Percentiles rank a stretch among this genome's conserved stretches.
Evolutionary conservation across 2,888 invertebrate species (phyloP).

Genomic region (Harpalus rubripes): DNA sequence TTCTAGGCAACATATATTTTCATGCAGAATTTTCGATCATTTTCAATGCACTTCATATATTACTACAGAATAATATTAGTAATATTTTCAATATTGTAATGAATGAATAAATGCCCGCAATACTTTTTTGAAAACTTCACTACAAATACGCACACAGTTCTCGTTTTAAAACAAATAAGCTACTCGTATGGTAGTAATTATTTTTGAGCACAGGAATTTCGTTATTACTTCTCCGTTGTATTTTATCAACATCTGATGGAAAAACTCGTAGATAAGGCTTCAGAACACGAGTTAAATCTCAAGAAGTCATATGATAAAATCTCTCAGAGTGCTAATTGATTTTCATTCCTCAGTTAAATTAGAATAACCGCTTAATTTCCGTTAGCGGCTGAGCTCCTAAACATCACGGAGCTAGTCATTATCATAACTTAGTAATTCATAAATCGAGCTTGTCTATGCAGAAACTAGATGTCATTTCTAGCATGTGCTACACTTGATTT

Average conservation of each 20-base stretch:
- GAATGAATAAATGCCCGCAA: too few relatives aligned
- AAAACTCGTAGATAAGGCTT: constrained; percentile 38
- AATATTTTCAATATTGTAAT: too few relatives aligned
- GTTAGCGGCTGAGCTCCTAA: constrained; percentile 48
- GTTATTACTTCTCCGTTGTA: constrained; percentile 5
- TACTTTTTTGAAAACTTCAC: too few relatives aligned
- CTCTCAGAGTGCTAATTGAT: constrained; percentile 58
- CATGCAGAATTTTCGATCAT: too few relatives aligned
- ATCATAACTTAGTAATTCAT: constrained; percentile 57
- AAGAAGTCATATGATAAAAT: constrained; percentile 38
- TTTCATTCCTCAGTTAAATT: constrained; percentile 60
- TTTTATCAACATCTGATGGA: background rate
- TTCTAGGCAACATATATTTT: too few relatives aligned
- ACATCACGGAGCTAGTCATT: constrained; percentile 47
- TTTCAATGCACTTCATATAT: too few relatives aligned
- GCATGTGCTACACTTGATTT: constrained; percentile 56
- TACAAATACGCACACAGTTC: background rate
- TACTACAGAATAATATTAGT: too few relatives aligned
- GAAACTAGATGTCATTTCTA: constrained; percentile 52
- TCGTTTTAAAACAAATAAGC: constrained; percentile 15
- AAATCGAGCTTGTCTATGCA: constrained; percentile 35
- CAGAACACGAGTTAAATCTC: constrained; percentile 40
- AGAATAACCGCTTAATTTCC: constrained; percentile 65
- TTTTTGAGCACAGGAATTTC: constrained; percentile 17
- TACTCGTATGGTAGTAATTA: background rate